Base-by-base conservation (phyloP, 1,140 invertebrate species). In the Mylabris phalerata region DNA sequence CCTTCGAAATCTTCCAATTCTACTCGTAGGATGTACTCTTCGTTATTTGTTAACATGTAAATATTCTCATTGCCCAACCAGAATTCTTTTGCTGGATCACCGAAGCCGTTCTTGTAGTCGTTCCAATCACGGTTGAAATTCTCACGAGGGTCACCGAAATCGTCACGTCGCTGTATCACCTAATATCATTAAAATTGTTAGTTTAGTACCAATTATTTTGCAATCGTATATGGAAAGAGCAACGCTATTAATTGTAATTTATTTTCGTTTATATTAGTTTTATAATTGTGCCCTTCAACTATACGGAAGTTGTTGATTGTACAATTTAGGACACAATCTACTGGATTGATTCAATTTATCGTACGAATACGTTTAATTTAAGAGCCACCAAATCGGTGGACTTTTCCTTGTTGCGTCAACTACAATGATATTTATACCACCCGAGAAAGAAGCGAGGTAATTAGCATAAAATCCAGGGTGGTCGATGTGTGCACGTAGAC, bases 51-150 rank as follows among this genome's bases (percentile, higher is more conserved):
- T 10, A 98, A 77, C 85, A 92, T 90, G 72, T 95, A 94, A 57
- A 96, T 92, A 68, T 93, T 92, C 68, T 96, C 91, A 69, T 95
- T 95, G 39, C 94, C 93, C 11, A 97, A 77, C 92, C 93, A 96
- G 75, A 94, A 92, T 75, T 94, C 92, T 61, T 89, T 85, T 11
- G 82, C 84, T 0, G 92, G 88, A 74, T 95, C 90, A 3, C 94
- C 93, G 71, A 97, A 97, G 9, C 94, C 94, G 67, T 93, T 90
- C 73, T 93, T 93, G 73, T 98, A 98, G 69, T 95, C 92, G n/a
- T 87, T 82, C 93, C 93, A 98, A 68, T 93, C 91, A 9, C 92
- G 78, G 72, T 94, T 93, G 77, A 98, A 98, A 71, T 90, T 95
- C 71, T 95, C 92, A 9, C 90, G 82, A 0, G 88, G 85, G 6